Evolutionary conservation across 35 echinoderm and acorn worm species (phyloP), one percentile per base, ranked within the genome.

Genomic region (Stichopus chloronotus): DNA sequence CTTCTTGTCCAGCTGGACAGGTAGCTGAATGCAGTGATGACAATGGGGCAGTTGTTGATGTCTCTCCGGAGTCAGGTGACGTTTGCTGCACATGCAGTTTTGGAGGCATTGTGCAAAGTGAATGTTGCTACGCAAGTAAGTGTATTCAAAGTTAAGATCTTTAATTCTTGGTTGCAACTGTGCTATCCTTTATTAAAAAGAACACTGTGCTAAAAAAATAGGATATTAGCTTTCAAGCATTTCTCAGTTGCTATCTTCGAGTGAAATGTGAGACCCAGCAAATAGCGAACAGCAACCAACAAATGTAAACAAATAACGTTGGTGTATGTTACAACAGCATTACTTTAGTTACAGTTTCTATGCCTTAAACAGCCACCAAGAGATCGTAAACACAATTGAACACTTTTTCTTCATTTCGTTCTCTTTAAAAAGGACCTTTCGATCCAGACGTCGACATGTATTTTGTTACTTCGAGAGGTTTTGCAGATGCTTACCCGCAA

Each of bases 51-150:
- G 2, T 74, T n/a, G 69, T 14, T 16, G 19, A n/a, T 14, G 69
- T 16, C 13, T 19, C 19, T 14, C 30, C 30, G 30, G 69, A 74
- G 6, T 0, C 8, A 19, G 17, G 7, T 21, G 69, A 74, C 22
- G 69, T 74, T 7, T 74, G 69, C 17, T 74, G 69, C 69, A 74
- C 69, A 19, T 74, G 69, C 22, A 19, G 14, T 74, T 3, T 74
- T 19, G 69, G 69, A 7, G 6, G 7, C 19, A 19, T 7, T 20
- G 69, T 61, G 1, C 59, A 74, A 74, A 74, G 69, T n/a, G 17
- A 74, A 74, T 74, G 69, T 74, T 74, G 69, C n/a, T 74, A 19
- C 19, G 13, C 69, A 74, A 74, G 69, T 74, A 74, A 74, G 69
- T 74, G 16, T 20, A 74, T 20, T 19, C 69, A 74, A 65, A 74